Percentiles rank a stretch among this genome's conserved stretches.
Evolutionary conservation across 2,797 vertebrate genomes (phyloP).

Genomic region (Rhynchotus rufescens): DNA sequence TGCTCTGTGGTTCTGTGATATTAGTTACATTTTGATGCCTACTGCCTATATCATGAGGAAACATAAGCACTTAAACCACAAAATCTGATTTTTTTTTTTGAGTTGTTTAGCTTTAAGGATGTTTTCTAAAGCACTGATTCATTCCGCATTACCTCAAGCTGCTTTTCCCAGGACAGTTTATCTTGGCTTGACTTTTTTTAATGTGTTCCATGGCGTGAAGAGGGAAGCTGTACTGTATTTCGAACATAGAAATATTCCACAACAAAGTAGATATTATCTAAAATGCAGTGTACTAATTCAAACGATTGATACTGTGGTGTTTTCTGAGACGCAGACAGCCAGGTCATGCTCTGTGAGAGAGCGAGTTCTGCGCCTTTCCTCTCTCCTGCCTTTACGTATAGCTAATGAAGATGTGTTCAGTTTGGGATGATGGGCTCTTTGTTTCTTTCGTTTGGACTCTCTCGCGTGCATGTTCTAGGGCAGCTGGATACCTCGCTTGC

Average conservation of each 20-base stretch:
- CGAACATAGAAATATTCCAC: constrained; percentile 17
- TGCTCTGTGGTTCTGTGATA: neutral
- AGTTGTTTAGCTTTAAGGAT: neutral
- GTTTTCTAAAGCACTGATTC: constrained; percentile 42
- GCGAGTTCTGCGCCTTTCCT: neutral
- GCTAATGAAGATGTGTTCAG: neutral
- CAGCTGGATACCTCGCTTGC: neutral
- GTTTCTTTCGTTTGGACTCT: neutral
- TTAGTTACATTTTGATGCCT: neutral
- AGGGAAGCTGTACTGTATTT: constrained; percentile 43
- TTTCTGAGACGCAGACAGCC: constrained; percentile 32
- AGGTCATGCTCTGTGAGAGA: neutral
- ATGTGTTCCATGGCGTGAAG: constrained; percentile 1
- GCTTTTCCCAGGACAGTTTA: constrained; percentile 16
- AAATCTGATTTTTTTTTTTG: neutral
- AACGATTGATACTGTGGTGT: constrained; percentile 47
- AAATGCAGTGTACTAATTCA: constrained; percentile 54
- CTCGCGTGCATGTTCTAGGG: neutral
- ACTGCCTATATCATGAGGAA: neutral
- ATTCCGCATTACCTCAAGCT: constrained; percentile 15
- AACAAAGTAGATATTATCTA: constrained; percentile 39
- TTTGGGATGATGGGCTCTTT: neutral
- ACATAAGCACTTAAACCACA: neutral
- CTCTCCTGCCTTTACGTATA: neutral
- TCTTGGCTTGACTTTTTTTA: constrained; percentile 57